A percentile compares a stretch with the other conserved stretches of the same genome.
Evolutionary conservation across 1,140 invertebrate genomes (phyloP).

Genomic region (Drosophila hydei): DNA sequence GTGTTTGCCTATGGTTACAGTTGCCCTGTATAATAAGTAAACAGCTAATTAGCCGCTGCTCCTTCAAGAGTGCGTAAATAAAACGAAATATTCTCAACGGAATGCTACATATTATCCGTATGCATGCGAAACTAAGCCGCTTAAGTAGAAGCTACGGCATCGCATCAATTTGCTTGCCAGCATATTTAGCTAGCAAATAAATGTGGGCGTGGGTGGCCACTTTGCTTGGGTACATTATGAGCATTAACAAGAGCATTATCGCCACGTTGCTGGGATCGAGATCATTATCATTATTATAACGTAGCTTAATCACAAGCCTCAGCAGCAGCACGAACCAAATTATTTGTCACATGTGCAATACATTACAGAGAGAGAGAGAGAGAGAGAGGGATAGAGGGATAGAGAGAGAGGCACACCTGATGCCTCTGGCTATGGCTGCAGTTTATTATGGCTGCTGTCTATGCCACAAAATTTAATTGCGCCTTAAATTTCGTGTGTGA

Average conservation of each 20-base stretch:
- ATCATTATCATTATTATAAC: slow-evolving; percentile 41
- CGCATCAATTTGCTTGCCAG: slow-evolving; percentile 17
- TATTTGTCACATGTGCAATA: slow-evolving; percentile 35
- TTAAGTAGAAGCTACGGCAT: slow-evolving; percentile 22
- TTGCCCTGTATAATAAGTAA: neutral
- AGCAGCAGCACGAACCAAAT: slow-evolving; percentile 25
- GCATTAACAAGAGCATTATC: slow-evolving; percentile 41
- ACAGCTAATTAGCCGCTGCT: slow-evolving; percentile 26
- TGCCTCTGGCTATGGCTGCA: slow-evolving; percentile 6
- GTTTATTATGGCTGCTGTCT: slow-evolving; percentile 42
- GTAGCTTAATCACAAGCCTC: slow-evolving; percentile 35
- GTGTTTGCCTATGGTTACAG: slow-evolving; percentile 1
- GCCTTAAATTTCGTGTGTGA: slow-evolving; percentile 39
- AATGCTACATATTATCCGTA: neutral
- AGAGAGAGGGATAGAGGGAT: neutral
- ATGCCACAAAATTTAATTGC: slow-evolving; percentile 50
- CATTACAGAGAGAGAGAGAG: neutral
- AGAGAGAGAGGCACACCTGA: slow-evolving; percentile 4
- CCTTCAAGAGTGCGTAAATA: neutral
- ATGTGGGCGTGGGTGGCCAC: neutral
- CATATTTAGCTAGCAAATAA: slow-evolving; percentile 1
- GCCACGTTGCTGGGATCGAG: slow-evolving; percentile 24
- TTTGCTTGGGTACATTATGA: slow-evolving; percentile 8
- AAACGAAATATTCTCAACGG: neutral
- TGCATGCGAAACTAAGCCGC: slow-evolving; percentile 3